Percentiles rank a stretch among this genome's conserved stretches.
Conservation (phyloP, 2,797 vertebrate genomes). For the Argentina silus region DNA sequence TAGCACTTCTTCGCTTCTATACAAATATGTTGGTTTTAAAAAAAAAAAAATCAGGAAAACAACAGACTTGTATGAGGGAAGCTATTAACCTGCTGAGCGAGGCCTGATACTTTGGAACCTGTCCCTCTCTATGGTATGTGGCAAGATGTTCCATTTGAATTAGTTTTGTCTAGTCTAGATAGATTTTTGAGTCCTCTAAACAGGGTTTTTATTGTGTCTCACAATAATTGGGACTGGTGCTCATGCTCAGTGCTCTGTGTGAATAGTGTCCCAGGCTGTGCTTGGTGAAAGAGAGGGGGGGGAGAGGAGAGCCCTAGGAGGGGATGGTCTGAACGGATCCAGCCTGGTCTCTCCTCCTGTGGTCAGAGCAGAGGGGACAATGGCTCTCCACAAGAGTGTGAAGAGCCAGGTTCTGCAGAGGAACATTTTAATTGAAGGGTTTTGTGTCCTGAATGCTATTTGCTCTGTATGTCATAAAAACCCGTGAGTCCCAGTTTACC, state of each 20-base stretch:
- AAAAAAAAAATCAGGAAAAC: too few relatives aligned
- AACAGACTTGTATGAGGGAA: too few relatives aligned
- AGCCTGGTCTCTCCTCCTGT: neutral
- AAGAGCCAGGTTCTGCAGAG: neutral
- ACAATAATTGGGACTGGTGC: conserved; percentile 36
- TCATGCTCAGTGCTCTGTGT: conserved; percentile 29
- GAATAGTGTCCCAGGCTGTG: conserved; percentile 27
- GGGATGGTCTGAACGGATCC: neutral
- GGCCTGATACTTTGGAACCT: too few relatives aligned
- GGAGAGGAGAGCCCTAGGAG: neutral
- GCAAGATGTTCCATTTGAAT: too few relatives aligned
- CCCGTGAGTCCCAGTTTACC: neutral
- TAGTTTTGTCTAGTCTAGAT: too few relatives aligned
- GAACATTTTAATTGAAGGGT: neutral
- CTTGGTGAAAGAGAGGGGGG: neutral
- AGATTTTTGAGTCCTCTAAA: neutral
- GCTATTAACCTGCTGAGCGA: too few relatives aligned
- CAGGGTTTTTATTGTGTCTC: conserved; percentile 29
- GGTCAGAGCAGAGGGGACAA: conserved; percentile 7
- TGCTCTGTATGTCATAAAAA: neutral
- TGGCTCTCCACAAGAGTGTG: neutral
- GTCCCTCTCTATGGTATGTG: too few relatives aligned
- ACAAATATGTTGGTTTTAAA: too few relatives aligned
- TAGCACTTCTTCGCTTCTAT: too few relatives aligned
- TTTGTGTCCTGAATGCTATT: neutral